Evolutionary conservation across 2,113 vertebrate species (phyloP).

Genomic region (Lepidothrix coronata): DNA sequence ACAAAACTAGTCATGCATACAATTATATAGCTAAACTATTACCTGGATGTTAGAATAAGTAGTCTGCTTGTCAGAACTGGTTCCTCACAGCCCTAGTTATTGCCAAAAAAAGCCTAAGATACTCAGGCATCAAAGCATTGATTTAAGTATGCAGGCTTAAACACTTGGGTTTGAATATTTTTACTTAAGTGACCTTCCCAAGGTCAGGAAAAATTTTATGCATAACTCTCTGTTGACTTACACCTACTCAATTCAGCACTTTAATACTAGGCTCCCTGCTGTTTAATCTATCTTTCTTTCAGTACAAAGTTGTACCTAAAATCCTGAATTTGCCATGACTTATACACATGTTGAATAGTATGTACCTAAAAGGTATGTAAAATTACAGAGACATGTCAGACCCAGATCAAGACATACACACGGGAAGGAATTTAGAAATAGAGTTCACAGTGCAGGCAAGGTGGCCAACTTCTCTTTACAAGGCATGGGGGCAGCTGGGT

Average conservation of each 20-base stretch:
- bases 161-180: background rate
- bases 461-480: background rate
- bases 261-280: background rate
- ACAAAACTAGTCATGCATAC: background rate
- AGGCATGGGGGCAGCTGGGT: background rate
- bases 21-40: background rate
- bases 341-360: background rate
- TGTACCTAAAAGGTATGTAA: background rate
- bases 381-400: background rate
- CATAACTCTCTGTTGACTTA: slow-evolving; percentile 33
- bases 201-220: slow-evolving; percentile 4
- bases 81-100: background rate
- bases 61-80: background rate
- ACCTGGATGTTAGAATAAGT: background rate
- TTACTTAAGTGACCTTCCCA: slow-evolving; percentile 29
- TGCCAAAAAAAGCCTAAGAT: background rate
- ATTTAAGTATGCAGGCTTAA: slow-evolving; percentile 7
- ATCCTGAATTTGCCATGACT: background rate
- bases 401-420: background rate
- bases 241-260: background rate
- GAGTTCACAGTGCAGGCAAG: background rate
- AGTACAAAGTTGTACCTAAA: slow-evolving; percentile 1
- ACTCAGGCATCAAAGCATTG: background rate
- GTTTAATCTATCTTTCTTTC: background rate
- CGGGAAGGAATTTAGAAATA: background rate